Evolutionary conservation across 1,140 invertebrate genomes (phyloP).

Genomic region (Calosoma granatense): DNA sequence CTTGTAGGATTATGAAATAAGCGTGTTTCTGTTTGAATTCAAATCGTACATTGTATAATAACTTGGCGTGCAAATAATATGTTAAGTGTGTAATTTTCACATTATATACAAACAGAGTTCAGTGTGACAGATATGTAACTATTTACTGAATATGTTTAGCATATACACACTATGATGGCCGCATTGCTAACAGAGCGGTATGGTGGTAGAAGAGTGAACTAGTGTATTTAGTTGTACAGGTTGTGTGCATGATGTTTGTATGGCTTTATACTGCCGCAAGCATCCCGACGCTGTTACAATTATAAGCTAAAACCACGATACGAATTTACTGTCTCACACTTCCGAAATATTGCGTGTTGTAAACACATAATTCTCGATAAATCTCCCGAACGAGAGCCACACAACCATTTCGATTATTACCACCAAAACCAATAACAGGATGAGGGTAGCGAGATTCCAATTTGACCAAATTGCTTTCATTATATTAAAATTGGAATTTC

Average conservation of each 20-base stretch:
- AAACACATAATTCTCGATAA: neutral
- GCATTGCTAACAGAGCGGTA: no score
- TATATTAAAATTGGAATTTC: slow-evolving; percentile 1
- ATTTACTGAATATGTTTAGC: no score
- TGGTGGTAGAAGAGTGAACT: no score
- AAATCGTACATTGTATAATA: no score
- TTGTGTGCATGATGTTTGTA: neutral
- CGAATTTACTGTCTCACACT: neutral
- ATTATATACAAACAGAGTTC: no score
- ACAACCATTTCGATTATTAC: neutral
- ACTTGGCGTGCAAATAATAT: no score
- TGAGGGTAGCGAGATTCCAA: neutral
- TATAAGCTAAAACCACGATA: slow-evolving; percentile 4
- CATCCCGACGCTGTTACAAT: neutral
- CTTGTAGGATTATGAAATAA: no score
- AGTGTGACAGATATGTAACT: no score
- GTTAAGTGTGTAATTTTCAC: no score
- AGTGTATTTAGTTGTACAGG: no score
- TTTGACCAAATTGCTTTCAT: neutral
- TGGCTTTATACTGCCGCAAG: neutral
- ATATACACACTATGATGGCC: no score
- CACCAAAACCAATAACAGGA: neutral
- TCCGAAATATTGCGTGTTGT: slow-evolving; percentile 1
- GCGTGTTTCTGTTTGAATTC: no score
- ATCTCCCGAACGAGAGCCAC: neutral